Percentiles rank a stretch among this genome's conserved stretches.
These are phyloP conservation scores for Mythimna pallens DNA, from an alignment of 2,888 invertebrate species.

Conservation along the genomic window DNA sequence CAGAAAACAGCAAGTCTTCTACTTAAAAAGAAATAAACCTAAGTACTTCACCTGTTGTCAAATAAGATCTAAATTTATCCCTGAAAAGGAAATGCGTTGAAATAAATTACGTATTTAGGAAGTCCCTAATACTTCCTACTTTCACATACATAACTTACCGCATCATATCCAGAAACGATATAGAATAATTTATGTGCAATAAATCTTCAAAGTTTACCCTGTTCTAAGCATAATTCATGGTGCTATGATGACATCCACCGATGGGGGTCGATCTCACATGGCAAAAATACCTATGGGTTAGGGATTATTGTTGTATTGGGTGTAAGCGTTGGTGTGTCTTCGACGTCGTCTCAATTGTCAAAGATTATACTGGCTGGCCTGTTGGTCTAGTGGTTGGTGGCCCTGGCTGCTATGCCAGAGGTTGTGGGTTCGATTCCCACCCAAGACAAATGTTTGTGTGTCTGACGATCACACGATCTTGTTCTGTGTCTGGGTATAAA, in stretches of 20 bases:
- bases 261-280: neutral
- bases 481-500: no score
- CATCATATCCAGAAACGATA: constrained; percentile 48
- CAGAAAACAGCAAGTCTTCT: no score
- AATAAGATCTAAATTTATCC: constrained; percentile 18
- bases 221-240: constrained; percentile 32
- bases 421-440: no score
- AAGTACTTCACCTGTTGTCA: constrained; percentile 5
- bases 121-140: constrained; percentile 31
- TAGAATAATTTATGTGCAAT: constrained; percentile 51
- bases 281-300: neutral
- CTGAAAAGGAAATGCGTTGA: constrained; percentile 23
- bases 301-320: neutral
- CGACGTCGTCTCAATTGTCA: no score
- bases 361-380: no score
- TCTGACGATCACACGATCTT: no score
- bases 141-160: constrained; percentile 39
- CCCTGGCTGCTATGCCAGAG: no score
- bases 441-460: no score
- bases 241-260: constrained; percentile 26
- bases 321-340: neutral
- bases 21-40: no score
- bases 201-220: constrained; percentile 45
- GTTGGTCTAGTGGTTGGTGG: no score
- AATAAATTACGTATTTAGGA: constrained; percentile 16